A percentile compares a stretch with the other conserved stretches of the same genome.
phyloP scores from a whole-genome alignment of 1,140 invertebrate species.

The Sesamia nonagrioides region DNA sequence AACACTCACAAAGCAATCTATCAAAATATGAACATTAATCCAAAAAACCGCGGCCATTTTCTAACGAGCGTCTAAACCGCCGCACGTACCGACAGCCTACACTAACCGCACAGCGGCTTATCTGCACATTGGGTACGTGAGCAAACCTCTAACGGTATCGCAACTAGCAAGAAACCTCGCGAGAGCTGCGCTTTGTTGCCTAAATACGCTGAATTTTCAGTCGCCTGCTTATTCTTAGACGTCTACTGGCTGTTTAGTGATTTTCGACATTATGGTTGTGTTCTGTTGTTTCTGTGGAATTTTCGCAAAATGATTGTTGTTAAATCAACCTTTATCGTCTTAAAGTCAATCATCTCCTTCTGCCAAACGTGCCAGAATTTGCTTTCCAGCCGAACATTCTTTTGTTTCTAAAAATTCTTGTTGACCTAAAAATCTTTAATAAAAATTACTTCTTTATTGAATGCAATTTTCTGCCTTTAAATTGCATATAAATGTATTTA shows the following conservation, averaged over 20 bases:
- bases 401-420: not conserved
- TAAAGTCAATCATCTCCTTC: not conserved
- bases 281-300: not conserved
- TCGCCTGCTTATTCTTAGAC: slow-evolving; percentile 3
- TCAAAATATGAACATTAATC: not conserved
- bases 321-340: not conserved
- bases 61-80: slow-evolving; percentile 20
- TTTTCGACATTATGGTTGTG: not conserved
- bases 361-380: not conserved
- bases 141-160: slow-evolving; percentile 46
- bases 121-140: slow-evolving; percentile 38
- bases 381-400: not conserved
- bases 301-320: not conserved
- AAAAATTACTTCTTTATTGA: not conserved
- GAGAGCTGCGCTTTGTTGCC: slow-evolving; percentile 19
- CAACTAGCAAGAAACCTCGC: slow-evolving; percentile 27
- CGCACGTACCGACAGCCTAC: slow-evolving; percentile 14
- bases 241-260: not conserved
- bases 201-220: slow-evolving; percentile 42
- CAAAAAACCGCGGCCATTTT: not conserved
- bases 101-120: slow-evolving; percentile 24
- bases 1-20: not conserved
- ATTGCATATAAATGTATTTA: not conserved
- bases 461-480: not conserved
- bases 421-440: not conserved